Percentiles rank a stretch among this genome's conserved stretches.
phyloP scores from a whole-genome alignment of 2,113 vertebrate species.

The Ovis canadensis region DNA sequence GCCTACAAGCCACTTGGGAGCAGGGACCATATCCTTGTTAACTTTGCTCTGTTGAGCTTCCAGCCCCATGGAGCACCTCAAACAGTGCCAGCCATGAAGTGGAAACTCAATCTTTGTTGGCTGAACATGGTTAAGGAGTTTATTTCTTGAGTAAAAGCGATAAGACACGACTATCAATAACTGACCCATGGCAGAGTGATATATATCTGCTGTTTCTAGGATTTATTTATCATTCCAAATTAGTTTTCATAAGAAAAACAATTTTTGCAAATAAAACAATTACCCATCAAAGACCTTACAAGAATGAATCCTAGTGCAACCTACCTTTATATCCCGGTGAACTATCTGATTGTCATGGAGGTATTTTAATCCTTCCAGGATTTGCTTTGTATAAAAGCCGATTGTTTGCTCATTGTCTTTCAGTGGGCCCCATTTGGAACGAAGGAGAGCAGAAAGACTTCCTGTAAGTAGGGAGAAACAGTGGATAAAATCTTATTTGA shows the following conservation, averaged over 20 bases:
- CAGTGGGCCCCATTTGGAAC: constrained; percentile 98
- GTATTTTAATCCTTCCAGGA: constrained; percentile 97
- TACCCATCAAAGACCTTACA: background rate
- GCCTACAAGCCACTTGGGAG: background rate
- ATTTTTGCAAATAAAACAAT: constrained; percentile 3
- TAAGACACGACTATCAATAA: background rate
- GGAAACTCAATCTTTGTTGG: background rate
- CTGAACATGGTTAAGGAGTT: background rate
- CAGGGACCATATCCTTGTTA: background rate
- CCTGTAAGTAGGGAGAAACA: constrained; percentile 79
- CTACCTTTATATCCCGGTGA: constrained; percentile 98
- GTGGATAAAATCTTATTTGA: constrained; percentile 12
- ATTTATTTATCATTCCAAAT: background rate
- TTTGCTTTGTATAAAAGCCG: constrained; percentile 98
- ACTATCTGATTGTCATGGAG: constrained; percentile 99
- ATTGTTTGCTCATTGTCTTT: constrained; percentile 98
- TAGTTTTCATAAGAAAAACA: background rate
- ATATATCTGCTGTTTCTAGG: background rate
- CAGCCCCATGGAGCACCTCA: background rate
- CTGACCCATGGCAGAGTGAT: background rate
- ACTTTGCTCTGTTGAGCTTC: background rate
- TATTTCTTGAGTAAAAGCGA: background rate
- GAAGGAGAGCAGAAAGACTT: constrained; percentile 95
- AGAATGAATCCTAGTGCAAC: background rate
- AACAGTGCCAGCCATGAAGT: background rate